These are phyloP conservation scores for Leuctra nigra DNA, from an alignment of 2,888 invertebrate genomes.

Conservation along the genomic window DNA sequence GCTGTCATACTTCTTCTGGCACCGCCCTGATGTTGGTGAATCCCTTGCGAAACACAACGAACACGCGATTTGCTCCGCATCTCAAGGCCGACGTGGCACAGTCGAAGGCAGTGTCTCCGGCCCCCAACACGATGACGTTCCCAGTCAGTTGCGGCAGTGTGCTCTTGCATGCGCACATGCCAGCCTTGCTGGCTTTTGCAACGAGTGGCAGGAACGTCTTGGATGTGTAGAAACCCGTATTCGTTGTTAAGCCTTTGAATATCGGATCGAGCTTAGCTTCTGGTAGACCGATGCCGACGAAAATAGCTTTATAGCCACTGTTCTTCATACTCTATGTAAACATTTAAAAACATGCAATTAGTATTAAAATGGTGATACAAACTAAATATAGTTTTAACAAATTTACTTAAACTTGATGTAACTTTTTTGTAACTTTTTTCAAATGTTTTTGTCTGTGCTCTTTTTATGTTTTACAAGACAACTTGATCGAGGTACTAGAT, in stretches of 20 bases:
- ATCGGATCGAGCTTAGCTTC: slow-evolving; percentile 76
- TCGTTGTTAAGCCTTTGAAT: slow-evolving; percentile 63
- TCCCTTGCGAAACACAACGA: slow-evolving; percentile 90
- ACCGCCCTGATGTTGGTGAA: slow-evolving; percentile 93
- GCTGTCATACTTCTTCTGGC: slow-evolving; percentile 77
- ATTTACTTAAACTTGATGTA: too few relatives aligned
- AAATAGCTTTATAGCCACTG: slow-evolving; percentile 69
- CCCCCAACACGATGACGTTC: slow-evolving; percentile 86
- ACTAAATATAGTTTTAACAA: too few relatives aligned
- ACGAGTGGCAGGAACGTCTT: slow-evolving; percentile 90
- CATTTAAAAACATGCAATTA: slow-evolving; percentile 13
- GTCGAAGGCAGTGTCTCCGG: slow-evolving; percentile 98
- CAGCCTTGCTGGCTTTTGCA: slow-evolving; percentile 81
- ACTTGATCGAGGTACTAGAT: too few relatives aligned
- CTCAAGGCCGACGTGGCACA: slow-evolving; percentile 95
- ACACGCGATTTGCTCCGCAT: slow-evolving; percentile 90
- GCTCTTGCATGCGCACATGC: slow-evolving; percentile 69
- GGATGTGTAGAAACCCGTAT: slow-evolving; percentile 91
- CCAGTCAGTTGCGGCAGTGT: slow-evolving; percentile 70
- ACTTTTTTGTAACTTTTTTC: too few relatives aligned
- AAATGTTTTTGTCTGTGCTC: too few relatives aligned
- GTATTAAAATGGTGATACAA: too few relatives aligned
- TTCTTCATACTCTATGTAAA: slow-evolving; percentile 52
- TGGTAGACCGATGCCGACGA: slow-evolving; percentile 83
- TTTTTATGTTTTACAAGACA: too few relatives aligned